These are phyloP conservation scores for Natator depressus DNA, from an alignment of 2,113 vertebrate genomes.

Conservation along the genomic window DNA sequence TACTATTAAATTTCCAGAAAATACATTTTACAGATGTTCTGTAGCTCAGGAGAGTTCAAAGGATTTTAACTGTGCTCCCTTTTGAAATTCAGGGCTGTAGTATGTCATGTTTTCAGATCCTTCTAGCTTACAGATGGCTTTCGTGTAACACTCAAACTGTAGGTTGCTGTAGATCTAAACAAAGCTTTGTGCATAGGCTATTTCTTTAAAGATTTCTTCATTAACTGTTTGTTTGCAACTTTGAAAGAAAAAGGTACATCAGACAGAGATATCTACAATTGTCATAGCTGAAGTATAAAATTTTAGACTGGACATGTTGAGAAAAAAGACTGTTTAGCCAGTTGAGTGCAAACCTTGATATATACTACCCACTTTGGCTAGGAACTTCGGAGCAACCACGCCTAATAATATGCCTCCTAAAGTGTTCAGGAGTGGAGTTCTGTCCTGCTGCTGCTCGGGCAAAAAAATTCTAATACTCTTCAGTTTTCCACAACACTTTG, in stretches of 20 bases:
- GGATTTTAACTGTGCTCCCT: accelerated
- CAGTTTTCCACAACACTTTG: neutral
- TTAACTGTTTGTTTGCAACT: neutral
- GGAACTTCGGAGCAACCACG: neutral
- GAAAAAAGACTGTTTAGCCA: neutral
- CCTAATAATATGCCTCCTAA: accelerated
- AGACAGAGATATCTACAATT: neutral
- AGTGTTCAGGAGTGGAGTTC: neutral
- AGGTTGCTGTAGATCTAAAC: neutral
- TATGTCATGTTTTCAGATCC: neutral
- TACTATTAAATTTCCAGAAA: neutral
- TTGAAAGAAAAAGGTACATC: neutral
- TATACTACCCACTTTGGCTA: neutral
- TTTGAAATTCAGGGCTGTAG: neutral
- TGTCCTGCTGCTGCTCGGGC: neutral
- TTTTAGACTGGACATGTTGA: accelerated
- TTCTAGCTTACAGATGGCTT: neutral
- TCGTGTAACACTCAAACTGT: neutral
- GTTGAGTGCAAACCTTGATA: neutral
- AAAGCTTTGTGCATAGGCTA: neutral
- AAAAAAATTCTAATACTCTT: neutral
- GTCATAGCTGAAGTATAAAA: accelerated
- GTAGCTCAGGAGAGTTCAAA: neutral
- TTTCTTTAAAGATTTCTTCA: neutral
- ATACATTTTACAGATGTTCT: neutral